Base-by-base conservation (phyloP, 2,113 vertebrate species). In the Brachypodius melanocephalos region DNA sequence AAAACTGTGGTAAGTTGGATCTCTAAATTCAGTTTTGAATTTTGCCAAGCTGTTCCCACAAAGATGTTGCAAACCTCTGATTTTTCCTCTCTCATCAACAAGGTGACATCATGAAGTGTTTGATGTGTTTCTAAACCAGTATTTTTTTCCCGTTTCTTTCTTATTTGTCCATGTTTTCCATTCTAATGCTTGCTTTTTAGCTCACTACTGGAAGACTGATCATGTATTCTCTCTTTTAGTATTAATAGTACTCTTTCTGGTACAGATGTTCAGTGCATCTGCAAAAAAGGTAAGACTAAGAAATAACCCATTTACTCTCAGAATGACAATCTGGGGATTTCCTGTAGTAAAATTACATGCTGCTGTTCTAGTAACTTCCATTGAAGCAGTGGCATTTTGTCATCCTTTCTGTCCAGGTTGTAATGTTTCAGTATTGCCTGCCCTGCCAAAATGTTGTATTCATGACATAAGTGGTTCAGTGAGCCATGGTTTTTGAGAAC, bases 271-370 rank as follows among this genome's bases (percentile, higher is more conserved):
- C 63, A 76, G 36, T 31, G 32, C 51, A 86, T 83, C 79, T 88
- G 85, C 3, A 3, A 69, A 90, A 91, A 85, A 80, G 25, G 51
- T 79, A 88, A 85, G 45, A 51, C 42, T 71, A 63, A 85, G 51
- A 88, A 93, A 95, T 42, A 88, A 61, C 10, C 17, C 75, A 65
- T 88, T 83, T 73, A 54, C 20, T 83, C 84, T 62, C 54, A 88
- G 32, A 76, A 88, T 29, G 63, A 55, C 21, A 93, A 77, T 86
- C 29, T 75, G 67, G 78, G 78, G 92, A 95, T 90, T 95, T 94
- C 68, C 90, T 66, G 51, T 3, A 77, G 74, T 26, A 85, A 91
- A 90, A 90, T 62, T 69, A 58, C 77, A 74, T 7, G 14, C 49
- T 88, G 62, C 67, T 91, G 22, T 77, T 85, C 51, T 36, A 61